Evolutionary conservation across 2,113 vertebrate genomes (phyloP), one percentile per base, ranked within the genome.

Genomic region (Prunella himalayana): DNA sequence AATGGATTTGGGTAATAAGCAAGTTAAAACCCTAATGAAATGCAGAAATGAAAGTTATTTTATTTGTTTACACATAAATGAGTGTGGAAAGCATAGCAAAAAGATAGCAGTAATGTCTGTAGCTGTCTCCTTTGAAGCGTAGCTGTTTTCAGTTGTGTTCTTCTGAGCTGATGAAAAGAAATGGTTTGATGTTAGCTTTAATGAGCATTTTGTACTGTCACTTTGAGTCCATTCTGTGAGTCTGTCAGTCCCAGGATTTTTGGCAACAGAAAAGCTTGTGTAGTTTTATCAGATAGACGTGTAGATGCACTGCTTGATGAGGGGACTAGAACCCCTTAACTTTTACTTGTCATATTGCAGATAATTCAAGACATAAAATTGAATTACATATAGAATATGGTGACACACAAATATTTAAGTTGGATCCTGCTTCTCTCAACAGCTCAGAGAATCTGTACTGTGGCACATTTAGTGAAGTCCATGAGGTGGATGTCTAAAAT

Each of bases 11-110:
- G 15, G 60, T 86, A 92, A 94, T 71, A 81, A 75, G 68, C 35
- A 45, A 90, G 60, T 86, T 86, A 92, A 96, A 94, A 90, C 51
- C 59, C 71, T 35, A 69, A 77, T 76, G 86, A 94, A 93, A 76
- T 51, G 33, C 60, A 93, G 88, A 92, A 94, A 83, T 64, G 12
- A n/a, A 93, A 80, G 60, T 86, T 93, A 31, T 49, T 91, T 85
- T 86, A 51, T 84, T 92, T 95, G 75, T 83, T 92, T 92, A 50
- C n/a, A 50, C 21, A 30, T 71, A 85, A 95, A 68, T 86, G 68
- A 53, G 88, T 86, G 57, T 78, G 73, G 80, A 90, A 95, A 79
- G 57, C 49, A 13, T n/a, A 82, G 53, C n/a, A 37, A 50, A 90
- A 81, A 61, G 44, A 41, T 27, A 47, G 45, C 47, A 78, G n/a